Base-by-base conservation (phyloP, 2,797 vertebrate species). In the Acropternis orthonyx region DNA sequence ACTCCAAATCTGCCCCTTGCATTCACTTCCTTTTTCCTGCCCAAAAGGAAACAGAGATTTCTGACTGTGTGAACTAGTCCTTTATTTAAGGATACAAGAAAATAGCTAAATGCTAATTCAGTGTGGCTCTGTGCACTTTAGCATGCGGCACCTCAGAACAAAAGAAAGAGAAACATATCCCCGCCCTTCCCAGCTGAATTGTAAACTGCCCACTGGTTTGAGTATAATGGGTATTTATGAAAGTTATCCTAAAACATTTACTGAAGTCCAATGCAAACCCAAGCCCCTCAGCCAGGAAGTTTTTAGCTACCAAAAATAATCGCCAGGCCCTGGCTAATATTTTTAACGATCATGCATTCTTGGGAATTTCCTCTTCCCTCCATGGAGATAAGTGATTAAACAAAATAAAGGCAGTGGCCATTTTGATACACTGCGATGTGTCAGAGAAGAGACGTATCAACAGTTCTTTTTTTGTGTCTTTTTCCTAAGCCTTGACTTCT, bases 1-100 rank as follows among this genome's bases (percentile, higher is more conserved):
- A 94, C 94, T 95, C 97, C 95, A 97, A 98, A 99, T 99, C 99
- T 98, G 93, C 87, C 97, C 97, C 77, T 94, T 63, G 92, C 99
- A 99, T 98, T 98, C 98, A 97, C 98, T 99, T 99, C 99, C 99
- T 98, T 98, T 98, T 99, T 99, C 99, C 99, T 98, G 98, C 84
- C 91, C 2, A 27, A 97, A 95, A 98, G 98, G 99, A 99, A 99
- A 98, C 97, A 97, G 97, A 97, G 97, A 98, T 98, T 98, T 97
- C 95, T 95, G 95, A 83, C 84, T 61, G 30, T 93, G 97, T 95
- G 96, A 96, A 94, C 96, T 59, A 49, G 39, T 69, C 93, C 80
- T 92, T 91, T 90, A 94, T 96, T 93, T 84, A 85, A 96, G 92
- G 95, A 77, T 88, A 93, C 92, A 23, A 93, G 89, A 96, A 92